A percentile compares a stretch with the other conserved stretches of the same genome.
Evolutionary conservation across 1,140 invertebrate genomes (phyloP).

Genomic region (Bombus turneri): DNA sequence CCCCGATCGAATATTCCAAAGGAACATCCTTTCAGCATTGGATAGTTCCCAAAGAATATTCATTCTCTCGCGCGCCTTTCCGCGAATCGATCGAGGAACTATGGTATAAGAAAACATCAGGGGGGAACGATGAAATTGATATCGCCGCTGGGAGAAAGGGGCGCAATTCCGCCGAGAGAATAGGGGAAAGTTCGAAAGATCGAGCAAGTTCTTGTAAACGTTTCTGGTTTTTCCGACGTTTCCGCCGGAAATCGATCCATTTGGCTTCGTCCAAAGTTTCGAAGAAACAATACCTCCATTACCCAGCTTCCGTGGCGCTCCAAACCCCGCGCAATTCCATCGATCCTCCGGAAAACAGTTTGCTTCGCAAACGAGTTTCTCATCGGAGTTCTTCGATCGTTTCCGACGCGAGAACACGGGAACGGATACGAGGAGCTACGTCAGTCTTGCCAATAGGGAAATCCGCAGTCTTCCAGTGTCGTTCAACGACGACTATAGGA

Average conservation of each 20-base stretch:
- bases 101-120: not conserved
- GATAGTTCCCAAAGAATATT: not conserved
- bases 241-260: constrained; percentile 74
- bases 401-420: not conserved
- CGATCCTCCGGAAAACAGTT: not conserved
- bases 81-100: constrained; percentile 24
- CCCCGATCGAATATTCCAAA: not conserved
- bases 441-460: constrained; percentile 10
- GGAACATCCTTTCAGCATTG: not conserved
- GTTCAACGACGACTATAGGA: not conserved
- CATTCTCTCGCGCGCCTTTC: not conserved
- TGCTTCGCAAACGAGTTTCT: not conserved
- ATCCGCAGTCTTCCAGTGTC: not conserved
- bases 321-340: constrained; percentile 2
- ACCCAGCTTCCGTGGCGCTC: constrained; percentile 60
- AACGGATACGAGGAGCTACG: not conserved
- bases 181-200: not conserved
- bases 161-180: not conserved
- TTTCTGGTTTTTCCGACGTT: constrained; percentile 42
- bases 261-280: constrained; percentile 51
- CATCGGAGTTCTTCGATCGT: not conserved
- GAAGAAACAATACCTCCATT: constrained; percentile 73
- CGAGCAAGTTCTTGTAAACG: not conserved
- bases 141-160: not conserved
- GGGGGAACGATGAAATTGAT: not conserved